phyloP scores from a whole-genome alignment of 2,888 invertebrate species.

The Actias luna region DNA sequence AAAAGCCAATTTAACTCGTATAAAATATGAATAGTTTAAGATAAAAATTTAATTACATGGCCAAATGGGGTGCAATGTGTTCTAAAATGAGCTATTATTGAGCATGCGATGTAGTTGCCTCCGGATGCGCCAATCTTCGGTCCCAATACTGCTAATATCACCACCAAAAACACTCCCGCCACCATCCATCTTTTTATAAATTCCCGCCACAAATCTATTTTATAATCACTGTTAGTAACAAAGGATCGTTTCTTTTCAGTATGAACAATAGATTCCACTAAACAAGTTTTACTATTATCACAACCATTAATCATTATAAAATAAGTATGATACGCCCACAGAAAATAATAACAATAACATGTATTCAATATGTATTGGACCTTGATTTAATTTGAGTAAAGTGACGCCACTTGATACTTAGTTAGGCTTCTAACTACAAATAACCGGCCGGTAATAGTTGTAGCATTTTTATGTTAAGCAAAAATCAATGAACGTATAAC shows the following conservation, averaged over 20 bases:
- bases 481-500: slow-evolving; percentile 16
- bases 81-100: slow-evolving; percentile 60
- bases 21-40: neutral
- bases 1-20: neutral
- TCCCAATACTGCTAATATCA: slow-evolving; percentile 56
- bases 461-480: neutral
- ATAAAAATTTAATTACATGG: slow-evolving; percentile 53
- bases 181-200: slow-evolving; percentile 58
- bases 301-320: slow-evolving; percentile 6
- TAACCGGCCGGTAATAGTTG: neutral
- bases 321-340: neutral
- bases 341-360: neutral
- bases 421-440: neutral
- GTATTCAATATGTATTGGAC: neutral
- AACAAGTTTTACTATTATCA: slow-evolving; percentile 10
- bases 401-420: neutral
- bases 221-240: slow-evolving; percentile 37
- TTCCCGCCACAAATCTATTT: slow-evolving; percentile 52
- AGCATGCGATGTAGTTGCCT: slow-evolving; percentile 72
- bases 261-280: slow-evolving; percentile 30
- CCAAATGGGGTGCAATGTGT: slow-evolving; percentile 63
- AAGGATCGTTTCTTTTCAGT: slow-evolving; percentile 24
- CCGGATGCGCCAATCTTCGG: slow-evolving; percentile 62
- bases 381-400: neutral
- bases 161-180: slow-evolving; percentile 52